These are phyloP conservation scores for Leptobrachium ailaonicum DNA, from an alignment of 2,113 vertebrate genomes.

Conservation along the genomic window DNA sequence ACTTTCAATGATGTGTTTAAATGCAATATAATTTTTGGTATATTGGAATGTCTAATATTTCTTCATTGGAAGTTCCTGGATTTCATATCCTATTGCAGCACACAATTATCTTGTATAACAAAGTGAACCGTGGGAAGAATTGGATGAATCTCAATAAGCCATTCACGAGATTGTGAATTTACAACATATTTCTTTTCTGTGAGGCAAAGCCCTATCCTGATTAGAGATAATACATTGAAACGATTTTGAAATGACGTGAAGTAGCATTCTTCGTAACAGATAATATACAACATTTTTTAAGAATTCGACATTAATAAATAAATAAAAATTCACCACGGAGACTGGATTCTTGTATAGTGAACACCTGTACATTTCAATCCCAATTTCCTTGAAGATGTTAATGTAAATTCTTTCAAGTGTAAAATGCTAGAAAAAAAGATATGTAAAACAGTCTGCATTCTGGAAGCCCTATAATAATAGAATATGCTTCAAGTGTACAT, in stretches of 20 bases:
- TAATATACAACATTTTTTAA: neutral
- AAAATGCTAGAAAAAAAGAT: slow-evolving; percentile 30
- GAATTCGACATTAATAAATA: neutral
- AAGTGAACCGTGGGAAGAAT: neutral
- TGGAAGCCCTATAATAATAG: slow-evolving; percentile 27
- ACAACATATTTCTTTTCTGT: neutral
- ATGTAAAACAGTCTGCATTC: slow-evolving; percentile 36
- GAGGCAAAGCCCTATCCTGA: neutral
- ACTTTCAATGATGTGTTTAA: neutral
- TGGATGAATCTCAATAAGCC: neutral
- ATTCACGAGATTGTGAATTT: neutral
- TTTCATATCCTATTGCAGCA: neutral
- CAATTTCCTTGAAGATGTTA: slow-evolving; percentile 1
- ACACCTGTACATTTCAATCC: slow-evolving; percentile 32
- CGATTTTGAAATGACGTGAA: neutral
- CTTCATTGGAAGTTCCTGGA: neutral
- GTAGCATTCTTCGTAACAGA: neutral
- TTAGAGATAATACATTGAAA: slow-evolving; percentile 6
- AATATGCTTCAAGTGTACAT: slow-evolving; percentile 27
- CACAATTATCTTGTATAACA: neutral
- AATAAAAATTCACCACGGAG: slow-evolving; percentile 16
- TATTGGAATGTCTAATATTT: neutral
- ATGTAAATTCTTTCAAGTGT: slow-evolving; percentile 37
- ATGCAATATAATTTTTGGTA: neutral
- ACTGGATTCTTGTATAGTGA: slow-evolving; percentile 15